Percentiles rank a stretch among this genome's conserved stretches.
phyloP scores from a whole-genome alignment of 2,113 vertebrate species.

The Myrmecophaga tridactyla region DNA sequence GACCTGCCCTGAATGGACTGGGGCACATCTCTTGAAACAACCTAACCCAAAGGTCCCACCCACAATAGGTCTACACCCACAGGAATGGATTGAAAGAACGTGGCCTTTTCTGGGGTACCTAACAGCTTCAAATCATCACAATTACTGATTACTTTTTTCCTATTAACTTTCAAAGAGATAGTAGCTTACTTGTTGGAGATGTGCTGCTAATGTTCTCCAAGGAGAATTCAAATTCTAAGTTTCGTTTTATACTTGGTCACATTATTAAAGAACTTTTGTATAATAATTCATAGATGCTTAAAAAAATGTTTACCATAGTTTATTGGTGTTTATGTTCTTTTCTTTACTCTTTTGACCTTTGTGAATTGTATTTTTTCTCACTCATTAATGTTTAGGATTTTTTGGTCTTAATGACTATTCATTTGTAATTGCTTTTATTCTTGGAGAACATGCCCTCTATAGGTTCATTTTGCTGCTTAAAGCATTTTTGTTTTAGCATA shows the following conservation, averaged over 20 bases:
- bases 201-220: background rate
- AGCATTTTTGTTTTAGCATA: background rate
- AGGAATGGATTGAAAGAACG: too few relatives aligned
- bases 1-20: too few relatives aligned
- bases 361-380: conserved; percentile 18
- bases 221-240: background rate
- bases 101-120: too few relatives aligned
- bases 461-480: background rate
- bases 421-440: conserved; percentile 26
- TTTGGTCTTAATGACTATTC: background rate
- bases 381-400: background rate
- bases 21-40: too few relatives aligned
- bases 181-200: background rate
- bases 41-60: too few relatives aligned
- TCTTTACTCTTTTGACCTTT: background rate
- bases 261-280: background rate
- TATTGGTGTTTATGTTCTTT: background rate
- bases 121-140: too few relatives aligned
- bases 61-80: too few relatives aligned
- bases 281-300: background rate
- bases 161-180: background rate
- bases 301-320: background rate
- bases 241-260: conserved; percentile 7
- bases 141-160: background rate
- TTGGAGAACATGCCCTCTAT: background rate